Conservation (phyloP, 2,888 invertebrate species). For the Gymnocheta viridis region DNA sequence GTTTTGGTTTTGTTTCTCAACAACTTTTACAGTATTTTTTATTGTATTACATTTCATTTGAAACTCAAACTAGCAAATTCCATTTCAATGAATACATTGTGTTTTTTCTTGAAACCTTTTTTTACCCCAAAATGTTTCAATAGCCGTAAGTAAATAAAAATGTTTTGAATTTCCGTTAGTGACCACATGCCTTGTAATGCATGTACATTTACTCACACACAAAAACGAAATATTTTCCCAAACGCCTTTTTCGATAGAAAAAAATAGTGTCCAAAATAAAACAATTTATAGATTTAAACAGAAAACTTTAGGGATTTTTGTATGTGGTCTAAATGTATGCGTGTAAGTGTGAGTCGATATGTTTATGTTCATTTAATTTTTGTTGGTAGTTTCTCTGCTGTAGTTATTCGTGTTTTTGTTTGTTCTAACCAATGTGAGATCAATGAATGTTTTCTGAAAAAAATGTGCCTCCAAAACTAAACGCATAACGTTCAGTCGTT, state of each 20-base stretch:
- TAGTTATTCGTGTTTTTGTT: constrained; percentile 45
- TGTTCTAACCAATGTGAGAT: constrained; percentile 62
- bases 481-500: constrained; percentile 40
- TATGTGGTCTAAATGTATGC: constrained; percentile 32
- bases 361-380: constrained; percentile 35
- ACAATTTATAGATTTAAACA: constrained; percentile 52
- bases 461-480: constrained; percentile 45
- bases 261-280: constrained; percentile 15
- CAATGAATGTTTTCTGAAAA: constrained; percentile 55
- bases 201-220: neutral
- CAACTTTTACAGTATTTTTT: constrained; percentile 41
- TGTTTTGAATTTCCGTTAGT: constrained; percentile 69
- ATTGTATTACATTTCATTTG: constrained; percentile 65
- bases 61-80: constrained; percentile 67
- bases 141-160: constrained; percentile 69
- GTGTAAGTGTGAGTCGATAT: constrained; percentile 6
- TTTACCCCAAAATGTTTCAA: constrained; percentile 58
- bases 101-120: constrained; percentile 30
- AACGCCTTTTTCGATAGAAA: constrained; percentile 29
- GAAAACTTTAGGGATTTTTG: constrained; percentile 63
- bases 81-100: constrained; percentile 52
- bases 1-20: constrained; percentile 14
- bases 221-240: constrained; percentile 31
- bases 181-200: constrained; percentile 63
- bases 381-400: constrained; percentile 2